A percentile compares a stretch with the other conserved stretches of the same genome.
These are phyloP conservation scores for Colletes collaris DNA, from an alignment of 2,888 invertebrate species.

Conservation along the genomic window DNA sequence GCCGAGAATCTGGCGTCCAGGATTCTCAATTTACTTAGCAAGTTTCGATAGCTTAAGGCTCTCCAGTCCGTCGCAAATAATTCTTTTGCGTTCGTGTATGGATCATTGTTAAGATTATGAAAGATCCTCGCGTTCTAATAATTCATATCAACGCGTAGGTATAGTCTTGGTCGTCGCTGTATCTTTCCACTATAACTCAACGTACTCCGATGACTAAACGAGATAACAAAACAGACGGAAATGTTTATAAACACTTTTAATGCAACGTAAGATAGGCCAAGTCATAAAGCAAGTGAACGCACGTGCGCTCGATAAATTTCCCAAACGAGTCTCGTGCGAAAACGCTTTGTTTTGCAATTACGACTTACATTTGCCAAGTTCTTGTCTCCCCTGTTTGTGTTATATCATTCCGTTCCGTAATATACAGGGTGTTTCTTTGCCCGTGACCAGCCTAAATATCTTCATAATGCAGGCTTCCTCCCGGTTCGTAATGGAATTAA, in stretches of 20 bases:
- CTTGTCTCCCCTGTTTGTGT: background rate
- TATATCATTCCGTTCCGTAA: background rate
- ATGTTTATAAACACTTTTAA: background rate
- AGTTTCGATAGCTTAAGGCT: too few relatives aligned
- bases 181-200: background rate
- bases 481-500: background rate
- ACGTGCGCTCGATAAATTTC: background rate
- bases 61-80: too few relatives aligned
- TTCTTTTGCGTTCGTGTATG: too few relatives aligned
- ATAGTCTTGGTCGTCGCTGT: background rate
- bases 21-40: background rate
- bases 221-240: background rate
- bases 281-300: background rate
- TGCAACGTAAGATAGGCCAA: background rate
- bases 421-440: conserved; percentile 1
- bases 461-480: background rate
- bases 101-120: too few relatives aligned
- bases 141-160: background rate
- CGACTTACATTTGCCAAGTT: too few relatives aligned
- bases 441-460: conserved; percentile 2
- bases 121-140: too few relatives aligned
- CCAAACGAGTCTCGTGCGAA: background rate
- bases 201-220: background rate
- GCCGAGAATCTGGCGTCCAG: background rate
- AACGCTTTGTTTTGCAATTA: too few relatives aligned